These are phyloP conservation scores for Dendrocopos noguchii DNA, from an alignment of 2,113 vertebrate species.

Conservation along the genomic window DNA sequence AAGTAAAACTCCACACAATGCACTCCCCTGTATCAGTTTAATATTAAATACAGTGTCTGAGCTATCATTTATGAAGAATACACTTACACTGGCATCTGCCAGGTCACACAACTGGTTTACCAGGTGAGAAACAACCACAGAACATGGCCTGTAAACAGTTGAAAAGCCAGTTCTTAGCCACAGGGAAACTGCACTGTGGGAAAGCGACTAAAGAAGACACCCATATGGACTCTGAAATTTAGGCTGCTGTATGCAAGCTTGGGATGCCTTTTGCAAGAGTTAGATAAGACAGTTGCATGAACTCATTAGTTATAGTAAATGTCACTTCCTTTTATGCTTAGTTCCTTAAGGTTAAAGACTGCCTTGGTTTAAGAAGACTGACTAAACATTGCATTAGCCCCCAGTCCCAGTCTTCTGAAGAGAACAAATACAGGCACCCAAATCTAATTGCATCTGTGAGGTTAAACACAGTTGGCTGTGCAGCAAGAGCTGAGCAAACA, in stretches of 20 bases:
- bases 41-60: neutral
- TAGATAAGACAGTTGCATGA: neutral
- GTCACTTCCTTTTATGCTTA: constrained; percentile 37
- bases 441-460: constrained; percentile 21
- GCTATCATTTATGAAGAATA: neutral
- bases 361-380: constrained; percentile 17
- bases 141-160: neutral
- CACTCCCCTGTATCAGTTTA: neutral
- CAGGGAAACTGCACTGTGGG: neutral
- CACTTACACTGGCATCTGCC: neutral
- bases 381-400: constrained; percentile 31
- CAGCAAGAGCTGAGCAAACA: neutral
- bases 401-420: neutral
- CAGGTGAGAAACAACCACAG: neutral
- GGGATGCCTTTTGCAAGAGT: neutral
- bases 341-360: constrained; percentile 22
- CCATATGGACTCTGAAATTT: neutral
- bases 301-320: constrained; percentile 25
- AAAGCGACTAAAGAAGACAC: neutral
- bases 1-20: neutral
- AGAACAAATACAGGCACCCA: constrained; percentile 9
- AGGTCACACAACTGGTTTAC: neutral
- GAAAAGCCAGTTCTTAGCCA: neutral
- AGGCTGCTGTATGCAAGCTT: neutral
- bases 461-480: neutral